Base-by-base conservation (phyloP, 2,797 vertebrate genomes). In the Anguilla megastoma region DNA sequence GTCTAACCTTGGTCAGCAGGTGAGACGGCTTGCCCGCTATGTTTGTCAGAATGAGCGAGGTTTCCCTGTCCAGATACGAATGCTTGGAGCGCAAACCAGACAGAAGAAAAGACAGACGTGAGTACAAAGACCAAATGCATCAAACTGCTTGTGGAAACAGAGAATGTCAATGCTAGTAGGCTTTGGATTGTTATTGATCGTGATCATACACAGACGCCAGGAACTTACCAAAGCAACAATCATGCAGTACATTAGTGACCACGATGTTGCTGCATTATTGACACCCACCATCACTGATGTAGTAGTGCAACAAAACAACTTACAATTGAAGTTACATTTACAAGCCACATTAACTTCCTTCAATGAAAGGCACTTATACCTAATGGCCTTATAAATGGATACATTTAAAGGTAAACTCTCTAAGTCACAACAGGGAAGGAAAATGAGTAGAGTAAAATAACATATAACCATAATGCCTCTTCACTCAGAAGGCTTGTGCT, bases 1-100 rank as follows among this genome's bases (percentile, higher is more conserved):
- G 94, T 85, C 92, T 99, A 98, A 99, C 98, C 98, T 99, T 98
- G 94, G 98, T 99, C 97, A 99, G 98, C 97, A 99, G 98, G 96
- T 99, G 98, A 95, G 97, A 97, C 94, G 98, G 98, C 92, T 99
- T 99, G 93, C 98, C 98, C 96, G 98, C 98, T 96, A 99, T 99
- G 97, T 97, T 99, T 98, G 97, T 97, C 97, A 99, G 97, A 97
- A 99, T 98, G 92, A 98, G 97, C 96, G 98, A 99, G 92, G 98
- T 99, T 97, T 99, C 98, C 96, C 97, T 99, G 98, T 99, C 98
- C 98, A 99, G 97, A 97, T 99, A 99, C 95, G 98, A 98, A 96
- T 98, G 98, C 98, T 99, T 97, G 87, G 97, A 94, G 94, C 95
- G 96, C 93, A 95, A 96, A 92, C 92, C 88, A 95, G 93, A 95